Evolutionary conservation across 1,140 invertebrate genomes (phyloP), one percentile per base, ranked within the genome.

Genomic region (Harlomillsia oculata): DNA sequence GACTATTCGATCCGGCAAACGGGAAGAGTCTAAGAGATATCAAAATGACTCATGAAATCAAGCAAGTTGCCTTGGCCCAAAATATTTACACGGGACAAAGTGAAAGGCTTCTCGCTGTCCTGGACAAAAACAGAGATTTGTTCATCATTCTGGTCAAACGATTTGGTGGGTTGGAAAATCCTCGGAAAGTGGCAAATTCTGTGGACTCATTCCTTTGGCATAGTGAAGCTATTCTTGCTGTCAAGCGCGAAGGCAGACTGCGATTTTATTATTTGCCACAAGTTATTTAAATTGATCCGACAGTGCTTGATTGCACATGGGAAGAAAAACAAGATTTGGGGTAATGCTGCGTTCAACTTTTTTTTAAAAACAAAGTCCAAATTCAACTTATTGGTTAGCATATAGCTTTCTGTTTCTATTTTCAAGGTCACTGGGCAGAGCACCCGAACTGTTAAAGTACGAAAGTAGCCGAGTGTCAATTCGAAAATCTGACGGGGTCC

Each of bases 241-340:
- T 84, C 1, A 80, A 94, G 55, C 78, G 89, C 60, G 89, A 94
- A 64, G 77, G 82, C 1, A 83, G 80, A 63, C 73, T 94, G 20
- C 81, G 82, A 20, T 80, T 94, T n/a, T 94, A 87, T 84, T 82
- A 86, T 60, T 90, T 84, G 69, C 91, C 91, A 0, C 78, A 77
- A 32, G 79, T 83, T 21, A 76, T 82, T 1, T 84, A 78, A 64
- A 77, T 83, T 23, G 89, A 95, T 73, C 76, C 79, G 40, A 81
- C 84, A 54, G 72, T 93, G 5, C 71, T 84, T 18, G 69, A 76
- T 28, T 77, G 74, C 65, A 83, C 83, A 0, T 70, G 80, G 26
- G 75, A 81, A 39, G 78, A 82, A 28, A 81, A 78, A n/a, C n/a
- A n/a, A 65, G 81, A 84, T 67, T 75, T 77, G 28, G 78, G 76